A percentile compares a stretch with the other conserved stretches of the same genome.
Evolutionary conservation across 2,113 vertebrate species (phyloP).

Genomic region (Coregonus clupeaformis): DNA sequence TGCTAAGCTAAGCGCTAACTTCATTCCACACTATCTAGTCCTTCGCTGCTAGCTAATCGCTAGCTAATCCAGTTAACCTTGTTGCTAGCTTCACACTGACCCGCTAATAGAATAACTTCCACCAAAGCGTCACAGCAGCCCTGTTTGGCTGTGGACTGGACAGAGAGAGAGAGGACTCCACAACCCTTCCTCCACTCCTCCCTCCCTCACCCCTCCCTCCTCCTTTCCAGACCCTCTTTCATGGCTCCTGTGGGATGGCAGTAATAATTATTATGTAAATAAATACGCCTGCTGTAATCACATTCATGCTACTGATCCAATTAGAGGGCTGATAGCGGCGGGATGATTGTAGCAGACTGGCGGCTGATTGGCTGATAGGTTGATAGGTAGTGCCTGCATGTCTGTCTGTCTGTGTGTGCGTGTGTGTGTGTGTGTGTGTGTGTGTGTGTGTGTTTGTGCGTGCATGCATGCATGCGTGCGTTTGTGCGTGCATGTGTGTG

Average conservation of each 20-base stretch:
- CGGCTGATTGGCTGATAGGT: slow-evolving; percentile 48
- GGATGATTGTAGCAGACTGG: slow-evolving; percentile 64
- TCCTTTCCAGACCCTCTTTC: slow-evolving; percentile 25
- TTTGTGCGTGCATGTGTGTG: too few species aligned
- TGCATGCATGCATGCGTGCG: too few species aligned
- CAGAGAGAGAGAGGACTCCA: neutral
- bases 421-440: neutral
- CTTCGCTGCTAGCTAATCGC: slow-evolving; percentile 34
- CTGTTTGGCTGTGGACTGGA: neutral
- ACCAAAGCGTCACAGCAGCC: slow-evolving; percentile 1
- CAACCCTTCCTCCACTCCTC: neutral
- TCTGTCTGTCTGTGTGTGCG: slow-evolving; percentile 45
- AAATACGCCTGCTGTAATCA: slow-evolving; percentile 82
- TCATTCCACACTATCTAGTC: slow-evolving; percentile 47
- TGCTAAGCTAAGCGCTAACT: slow-evolving; percentile 32
- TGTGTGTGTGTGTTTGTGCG: neutral
- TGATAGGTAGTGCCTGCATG: slow-evolving; percentile 68
- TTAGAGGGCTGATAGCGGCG: slow-evolving; percentile 74
- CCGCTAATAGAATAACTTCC: slow-evolving; percentile 61
- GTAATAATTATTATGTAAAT: slow-evolving; percentile 88
- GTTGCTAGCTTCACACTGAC: slow-evolving; percentile 62
- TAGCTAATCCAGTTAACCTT: slow-evolving; percentile 62
- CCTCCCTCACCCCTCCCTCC: slow-evolving; percentile 32
- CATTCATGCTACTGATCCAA: slow-evolving; percentile 81
- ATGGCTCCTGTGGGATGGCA: slow-evolving; percentile 61